These are phyloP conservation scores for Trachymyrmex cornetzi DNA, from an alignment of 1,140 invertebrate genomes.

Conservation along the genomic window DNA sequence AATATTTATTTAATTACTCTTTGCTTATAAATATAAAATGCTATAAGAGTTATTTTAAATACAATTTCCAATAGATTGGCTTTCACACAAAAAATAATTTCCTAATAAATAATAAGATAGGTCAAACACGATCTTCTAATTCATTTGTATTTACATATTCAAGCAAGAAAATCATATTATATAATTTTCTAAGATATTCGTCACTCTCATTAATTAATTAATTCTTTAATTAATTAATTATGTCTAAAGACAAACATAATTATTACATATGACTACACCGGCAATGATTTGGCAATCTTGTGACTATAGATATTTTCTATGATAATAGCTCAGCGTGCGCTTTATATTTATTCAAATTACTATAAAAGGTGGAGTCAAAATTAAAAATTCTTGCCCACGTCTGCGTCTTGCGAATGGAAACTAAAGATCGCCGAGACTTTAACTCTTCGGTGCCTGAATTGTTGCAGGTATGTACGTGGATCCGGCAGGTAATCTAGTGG, in stretches of 20 bases:
- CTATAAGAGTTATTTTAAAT: not conserved
- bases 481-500: constrained; percentile 51
- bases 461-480: constrained; percentile 62
- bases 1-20: not conserved
- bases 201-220: not conserved
- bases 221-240: constrained; percentile 24
- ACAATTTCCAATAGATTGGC: not conserved
- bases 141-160: too few species aligned
- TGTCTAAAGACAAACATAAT: constrained; percentile 6
- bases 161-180: too few species aligned
- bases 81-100: not conserved
- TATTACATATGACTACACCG: not conserved
- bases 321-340: not conserved
- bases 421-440: constrained; percentile 30
- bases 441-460: constrained; percentile 47
- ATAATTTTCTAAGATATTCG: not conserved
- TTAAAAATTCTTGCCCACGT: constrained; percentile 7
- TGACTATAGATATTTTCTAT: not conserved
- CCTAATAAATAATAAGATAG: too few species aligned
- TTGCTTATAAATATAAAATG: constrained; percentile 8
- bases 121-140: too few species aligned
- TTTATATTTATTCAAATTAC: constrained; percentile 8
- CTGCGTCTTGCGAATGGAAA: constrained; percentile 15
- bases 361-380: not conserved
- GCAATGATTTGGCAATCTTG: constrained; percentile 9